Percentiles rank a stretch among this genome's conserved stretches.
These are phyloP conservation scores for Halictus ligatus DNA, from an alignment of 2,888 invertebrate species.

Conservation along the genomic window DNA sequence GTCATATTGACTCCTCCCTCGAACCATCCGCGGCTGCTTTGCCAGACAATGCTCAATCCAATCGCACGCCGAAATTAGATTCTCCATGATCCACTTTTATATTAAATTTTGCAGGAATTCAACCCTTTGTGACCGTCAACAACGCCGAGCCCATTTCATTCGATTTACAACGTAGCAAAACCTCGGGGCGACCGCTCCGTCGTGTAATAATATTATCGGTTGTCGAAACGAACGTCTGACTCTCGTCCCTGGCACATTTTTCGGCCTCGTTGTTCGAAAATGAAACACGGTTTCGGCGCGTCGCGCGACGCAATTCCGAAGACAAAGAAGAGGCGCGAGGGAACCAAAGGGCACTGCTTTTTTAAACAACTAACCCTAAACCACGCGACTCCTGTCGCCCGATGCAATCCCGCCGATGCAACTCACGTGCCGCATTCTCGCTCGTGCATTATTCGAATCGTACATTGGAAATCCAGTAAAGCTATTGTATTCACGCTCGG, in stretches of 20 bases:
- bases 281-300: background rate
- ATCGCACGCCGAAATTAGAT: conserved; percentile 1
- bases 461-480: background rate
- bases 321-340: background rate
- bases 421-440: background rate
- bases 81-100: conserved; percentile 5
- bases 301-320: background rate
- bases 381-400: background rate
- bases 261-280: background rate
- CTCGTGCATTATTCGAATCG: conserved; percentile 5
- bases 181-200: background rate
- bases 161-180: background rate
- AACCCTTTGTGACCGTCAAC: background rate
- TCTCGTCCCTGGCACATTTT: no score
- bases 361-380: conserved; percentile 2
- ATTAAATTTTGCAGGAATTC: background rate
- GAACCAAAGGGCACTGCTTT: background rate
- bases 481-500: background rate
- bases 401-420: background rate
- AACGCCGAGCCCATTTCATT: background rate
- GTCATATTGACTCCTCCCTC: background rate
- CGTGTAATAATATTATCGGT: background rate
- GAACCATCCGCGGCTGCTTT: background rate
- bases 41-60: conserved; percentile 6
- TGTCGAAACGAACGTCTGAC: background rate